Percentiles rank a stretch among this genome's conserved stretches.
Conservation (phyloP, 2,113 vertebrate genomes). For the Tetrax tetrax region DNA sequence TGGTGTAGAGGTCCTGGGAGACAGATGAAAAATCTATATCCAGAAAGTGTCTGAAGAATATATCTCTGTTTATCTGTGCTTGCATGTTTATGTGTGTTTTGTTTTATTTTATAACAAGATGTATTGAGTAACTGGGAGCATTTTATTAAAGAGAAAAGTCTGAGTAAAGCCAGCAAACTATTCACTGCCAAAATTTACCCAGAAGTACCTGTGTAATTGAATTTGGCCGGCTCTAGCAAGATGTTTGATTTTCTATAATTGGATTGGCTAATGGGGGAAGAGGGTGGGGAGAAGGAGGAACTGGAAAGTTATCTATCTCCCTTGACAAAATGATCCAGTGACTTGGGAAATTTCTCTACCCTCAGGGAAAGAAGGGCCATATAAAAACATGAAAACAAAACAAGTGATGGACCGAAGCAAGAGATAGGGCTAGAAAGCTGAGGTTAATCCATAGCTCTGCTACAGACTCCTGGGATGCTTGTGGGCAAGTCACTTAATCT, state of each 20-base stretch:
- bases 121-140: slow-evolving; percentile 43
- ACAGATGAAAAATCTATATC: not conserved
- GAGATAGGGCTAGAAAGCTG: not conserved
- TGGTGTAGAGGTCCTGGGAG: not conserved
- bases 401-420: slow-evolving; percentile 22
- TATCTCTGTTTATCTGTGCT: not conserved
- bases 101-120: slow-evolving; percentile 54
- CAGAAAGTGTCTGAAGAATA: not conserved
- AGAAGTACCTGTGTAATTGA: slow-evolving; percentile 72
- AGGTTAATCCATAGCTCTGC: not conserved
- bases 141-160: slow-evolving; percentile 62
- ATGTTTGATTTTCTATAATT: slow-evolving; percentile 75
- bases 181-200: slow-evolving; percentile 72
- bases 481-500: slow-evolving; percentile 9
- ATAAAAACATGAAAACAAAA: slow-evolving; percentile 35
- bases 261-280: slow-evolving; percentile 65
- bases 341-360: slow-evolving; percentile 46
- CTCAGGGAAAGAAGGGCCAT: not conserved
- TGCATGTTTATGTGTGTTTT: not conserved
- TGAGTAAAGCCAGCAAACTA: slow-evolving; percentile 52
- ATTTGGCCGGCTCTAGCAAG: slow-evolving; percentile 60
- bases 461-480: not conserved
- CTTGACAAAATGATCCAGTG: slow-evolving; percentile 57
- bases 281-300: slow-evolving; percentile 40
- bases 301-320: slow-evolving; percentile 52